These are phyloP conservation scores for Acrobasis suavella DNA, from an alignment of 2,888 invertebrate species.

Conservation along the genomic window DNA sequence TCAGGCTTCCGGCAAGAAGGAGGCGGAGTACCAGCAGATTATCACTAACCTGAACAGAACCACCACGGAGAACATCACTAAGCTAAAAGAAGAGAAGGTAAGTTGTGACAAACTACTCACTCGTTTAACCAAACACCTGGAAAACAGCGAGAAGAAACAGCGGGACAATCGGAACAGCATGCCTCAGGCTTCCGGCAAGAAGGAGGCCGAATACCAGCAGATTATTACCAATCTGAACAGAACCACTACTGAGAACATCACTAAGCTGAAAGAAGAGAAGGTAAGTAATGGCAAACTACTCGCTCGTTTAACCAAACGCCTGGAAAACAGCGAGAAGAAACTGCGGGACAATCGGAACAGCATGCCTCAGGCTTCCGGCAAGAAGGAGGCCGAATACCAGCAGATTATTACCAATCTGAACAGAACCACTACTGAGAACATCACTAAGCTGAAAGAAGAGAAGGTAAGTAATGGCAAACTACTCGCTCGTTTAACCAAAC, in stretches of 20 bases:
- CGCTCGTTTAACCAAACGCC: slow-evolving; percentile 86
- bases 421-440: slow-evolving; percentile 87
- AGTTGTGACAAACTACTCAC: slow-evolving; percentile 52
- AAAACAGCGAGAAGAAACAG: slow-evolving; percentile 84
- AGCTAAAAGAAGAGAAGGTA: slow-evolving; percentile 90
- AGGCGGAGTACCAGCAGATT: slow-evolving; percentile 90
- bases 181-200: slow-evolving; percentile 87
- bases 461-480: too few relatives aligned
- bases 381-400: slow-evolving; percentile 91
- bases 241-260: slow-evolving; percentile 87
- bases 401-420: slow-evolving; percentile 88
- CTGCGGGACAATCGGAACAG: slow-evolving; percentile 86
- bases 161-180: slow-evolving; percentile 87
- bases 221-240: slow-evolving; percentile 87
- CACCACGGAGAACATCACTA: slow-evolving; percentile 88
- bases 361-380: slow-evolving; percentile 87
- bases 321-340: slow-evolving; percentile 87
- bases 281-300: slow-evolving; percentile 60
- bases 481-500: too few relatives aligned
- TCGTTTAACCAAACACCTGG: slow-evolving; percentile 88
- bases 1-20: slow-evolving; percentile 89
- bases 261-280: slow-evolving; percentile 90
- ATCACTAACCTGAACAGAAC: slow-evolving; percentile 87
- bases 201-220: slow-evolving; percentile 91
- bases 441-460: slow-evolving; percentile 90